A percentile compares a stretch with the other conserved stretches of the same genome.
These are phyloP conservation scores for Eurytoma adleriae DNA, from an alignment of 2,888 invertebrate species.

Conservation along the genomic window DNA sequence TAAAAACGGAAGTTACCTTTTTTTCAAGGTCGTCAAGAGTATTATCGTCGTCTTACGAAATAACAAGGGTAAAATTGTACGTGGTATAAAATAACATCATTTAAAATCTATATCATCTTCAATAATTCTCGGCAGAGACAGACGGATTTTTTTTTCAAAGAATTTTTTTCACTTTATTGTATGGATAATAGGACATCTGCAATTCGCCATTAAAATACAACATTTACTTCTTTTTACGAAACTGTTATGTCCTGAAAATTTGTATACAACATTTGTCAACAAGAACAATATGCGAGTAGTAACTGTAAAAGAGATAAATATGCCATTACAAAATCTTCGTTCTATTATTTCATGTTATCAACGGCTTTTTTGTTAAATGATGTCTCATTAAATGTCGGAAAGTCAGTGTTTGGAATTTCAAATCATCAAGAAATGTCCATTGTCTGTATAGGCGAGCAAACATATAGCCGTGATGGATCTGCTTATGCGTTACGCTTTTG, in stretches of 20 bases:
- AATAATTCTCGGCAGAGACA: neutral
- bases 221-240: neutral
- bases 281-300: neutral
- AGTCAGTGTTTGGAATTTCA: too few species aligned
- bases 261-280: conserved; percentile 4
- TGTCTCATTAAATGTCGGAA: too few species aligned
- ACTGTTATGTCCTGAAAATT: neutral
- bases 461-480: too few species aligned
- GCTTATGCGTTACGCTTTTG: too few species aligned
- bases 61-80: neutral
- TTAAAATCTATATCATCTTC: too few species aligned
- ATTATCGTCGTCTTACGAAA: neutral
- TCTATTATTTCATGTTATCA: too few species aligned
- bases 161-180: conserved; percentile 9
- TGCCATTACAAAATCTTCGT: conserved; percentile 6
- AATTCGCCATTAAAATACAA: neutral
- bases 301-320: neutral
- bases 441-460: too few species aligned
- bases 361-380: too few species aligned
- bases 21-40: conserved; percentile 14
- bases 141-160: neutral
- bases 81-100: too few species aligned
- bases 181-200: neutral
- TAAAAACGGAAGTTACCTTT: conserved; percentile 6
- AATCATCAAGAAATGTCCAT: too few species aligned